These are phyloP conservation scores for Eupithecia inturbata DNA, from an alignment of 2,888 invertebrate species.

Conservation along the genomic window DNA sequence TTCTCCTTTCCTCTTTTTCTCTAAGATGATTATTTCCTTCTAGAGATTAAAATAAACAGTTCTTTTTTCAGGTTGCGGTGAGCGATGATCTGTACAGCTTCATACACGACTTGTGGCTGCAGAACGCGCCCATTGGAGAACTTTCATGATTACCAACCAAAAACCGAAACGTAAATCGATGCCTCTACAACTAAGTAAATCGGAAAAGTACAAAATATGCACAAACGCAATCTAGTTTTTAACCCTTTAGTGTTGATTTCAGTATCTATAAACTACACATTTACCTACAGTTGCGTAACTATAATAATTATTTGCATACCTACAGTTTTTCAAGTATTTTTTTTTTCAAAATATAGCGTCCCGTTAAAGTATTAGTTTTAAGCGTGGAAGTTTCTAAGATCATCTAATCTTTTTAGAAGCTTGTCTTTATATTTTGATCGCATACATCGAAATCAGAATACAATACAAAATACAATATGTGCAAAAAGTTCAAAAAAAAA, in stretches of 20 bases:
- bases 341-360: background rate
- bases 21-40: background rate
- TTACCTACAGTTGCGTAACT: background rate
- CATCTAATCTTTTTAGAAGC: background rate
- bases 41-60: background rate
- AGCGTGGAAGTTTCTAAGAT: background rate
- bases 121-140: constrained; percentile 98
- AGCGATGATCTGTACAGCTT: constrained; percentile 96
- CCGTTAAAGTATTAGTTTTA: background rate
- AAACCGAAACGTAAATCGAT: constrained; percentile 10
- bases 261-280: background rate
- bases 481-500: background rate
- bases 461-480: background rate
- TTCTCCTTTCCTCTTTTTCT: background rate
- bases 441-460: background rate
- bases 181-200: constrained; percentile 4
- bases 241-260: background rate
- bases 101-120: constrained; percentile 97
- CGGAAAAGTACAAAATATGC: constrained; percentile 31
- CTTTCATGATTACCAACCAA: constrained; percentile 87
- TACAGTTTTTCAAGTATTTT: background rate
- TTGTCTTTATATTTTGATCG: background rate
- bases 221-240: constrained; percentile 7
- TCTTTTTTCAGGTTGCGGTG: constrained; percentile 89
- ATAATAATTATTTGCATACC: background rate